A percentile compares a stretch with the other conserved stretches of the same genome.
These are phyloP conservation scores for Glaucopsyche alexis DNA, from an alignment of 2,888 invertebrate species.

Conservation along the genomic window DNA sequence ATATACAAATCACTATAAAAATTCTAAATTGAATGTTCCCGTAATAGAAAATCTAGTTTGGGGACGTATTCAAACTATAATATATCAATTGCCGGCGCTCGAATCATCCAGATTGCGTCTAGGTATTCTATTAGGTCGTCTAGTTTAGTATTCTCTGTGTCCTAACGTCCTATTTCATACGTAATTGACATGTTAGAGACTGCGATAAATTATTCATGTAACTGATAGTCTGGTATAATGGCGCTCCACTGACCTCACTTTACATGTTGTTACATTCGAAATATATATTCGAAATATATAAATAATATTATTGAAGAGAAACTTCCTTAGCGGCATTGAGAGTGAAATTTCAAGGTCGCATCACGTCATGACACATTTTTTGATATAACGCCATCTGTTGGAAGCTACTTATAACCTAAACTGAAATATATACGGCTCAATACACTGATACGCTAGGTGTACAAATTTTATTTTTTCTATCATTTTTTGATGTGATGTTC, in stretches of 20 bases:
- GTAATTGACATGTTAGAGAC: slow-evolving; percentile 26
- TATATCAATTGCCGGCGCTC: slow-evolving; percentile 37
- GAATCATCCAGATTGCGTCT: slow-evolving; percentile 39
- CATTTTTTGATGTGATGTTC: too few relatives aligned
- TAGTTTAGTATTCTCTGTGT: slow-evolving; percentile 33
- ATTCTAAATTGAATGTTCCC: not conserved
- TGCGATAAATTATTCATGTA: slow-evolving; percentile 19
- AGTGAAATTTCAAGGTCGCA: too few relatives aligned
- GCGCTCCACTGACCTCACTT: not conserved
- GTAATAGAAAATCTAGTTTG: not conserved
- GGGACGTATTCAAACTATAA: not conserved
- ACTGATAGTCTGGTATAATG: not conserved
- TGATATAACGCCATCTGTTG: too few relatives aligned
- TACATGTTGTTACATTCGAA: not conserved
- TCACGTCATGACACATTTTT: too few relatives aligned
- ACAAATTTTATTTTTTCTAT: too few relatives aligned
- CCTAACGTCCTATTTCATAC: slow-evolving; percentile 32
- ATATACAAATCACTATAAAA: not conserved
- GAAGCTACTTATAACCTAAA: too few relatives aligned
- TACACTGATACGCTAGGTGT: too few relatives aligned
- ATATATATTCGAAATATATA: slow-evolving; percentile 1
- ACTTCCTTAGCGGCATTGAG: too few relatives aligned
- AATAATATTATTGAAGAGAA: not conserved
- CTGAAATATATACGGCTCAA: too few relatives aligned
- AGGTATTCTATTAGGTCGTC: slow-evolving; percentile 43